Evolutionary conservation across 2,888 invertebrate species (phyloP).

Genomic region (Cephus pygmeus): DNA sequence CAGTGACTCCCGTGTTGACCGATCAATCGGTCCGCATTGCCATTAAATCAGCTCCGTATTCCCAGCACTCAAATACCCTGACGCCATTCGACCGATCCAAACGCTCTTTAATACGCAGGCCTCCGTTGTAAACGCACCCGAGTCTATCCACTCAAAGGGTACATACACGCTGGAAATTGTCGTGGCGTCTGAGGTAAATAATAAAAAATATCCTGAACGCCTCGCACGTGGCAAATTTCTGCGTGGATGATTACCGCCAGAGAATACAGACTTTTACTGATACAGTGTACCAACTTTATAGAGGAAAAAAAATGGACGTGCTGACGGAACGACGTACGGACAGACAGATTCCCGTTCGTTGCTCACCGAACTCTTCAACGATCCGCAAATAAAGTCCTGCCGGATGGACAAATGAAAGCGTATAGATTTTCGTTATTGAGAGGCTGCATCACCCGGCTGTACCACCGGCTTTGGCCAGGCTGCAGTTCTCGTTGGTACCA

Average conservation of each 20-base stretch:
- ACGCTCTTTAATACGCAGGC: background rate
- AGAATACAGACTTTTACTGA: background rate
- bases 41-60: background rate
- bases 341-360: conserved; percentile 5
- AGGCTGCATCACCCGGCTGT: conserved; percentile 46
- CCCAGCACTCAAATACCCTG: background rate
- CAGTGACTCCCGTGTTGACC: conserved; percentile 23
- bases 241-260: background rate
- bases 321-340: background rate
- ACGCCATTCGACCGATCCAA: background rate
- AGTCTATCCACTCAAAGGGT: background rate
- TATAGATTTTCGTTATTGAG: conserved; percentile 62
- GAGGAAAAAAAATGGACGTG: background rate
- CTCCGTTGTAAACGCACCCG: background rate
- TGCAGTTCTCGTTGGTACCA: conserved; percentile 42
- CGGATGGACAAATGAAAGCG: conserved; percentile 56
- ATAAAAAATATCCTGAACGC: background rate
- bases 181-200: background rate
- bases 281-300: background rate
- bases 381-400: conserved; percentile 58
- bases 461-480: conserved; percentile 39
- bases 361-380: conserved; percentile 41
- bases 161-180: too few relatives aligned
- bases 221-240: background rate
- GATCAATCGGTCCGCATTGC: background rate